Percentiles rank a stretch among this genome's conserved stretches.
phyloP scores from a whole-genome alignment of 1,140 invertebrate species.

The Drosophila melanica region DNA sequence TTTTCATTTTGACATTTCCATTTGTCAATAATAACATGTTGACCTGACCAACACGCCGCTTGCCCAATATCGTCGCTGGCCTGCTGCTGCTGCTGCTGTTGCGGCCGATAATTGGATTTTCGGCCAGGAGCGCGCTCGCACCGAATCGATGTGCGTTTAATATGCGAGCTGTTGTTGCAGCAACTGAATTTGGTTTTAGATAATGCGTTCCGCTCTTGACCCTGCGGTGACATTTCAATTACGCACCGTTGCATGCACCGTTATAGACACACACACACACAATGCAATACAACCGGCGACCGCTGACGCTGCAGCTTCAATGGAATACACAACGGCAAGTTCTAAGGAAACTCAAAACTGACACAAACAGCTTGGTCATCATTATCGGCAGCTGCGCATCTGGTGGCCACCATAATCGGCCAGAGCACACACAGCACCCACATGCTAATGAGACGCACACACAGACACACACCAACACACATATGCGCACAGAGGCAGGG shows the following conservation, averaged over 20 bases:
- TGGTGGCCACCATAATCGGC: conserved; percentile 20
- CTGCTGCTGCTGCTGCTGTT: neutral
- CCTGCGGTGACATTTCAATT: conserved; percentile 60
- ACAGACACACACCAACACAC: conserved; percentile 11
- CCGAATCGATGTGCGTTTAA: conserved; percentile 55
- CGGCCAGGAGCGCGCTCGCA: conserved; percentile 28
- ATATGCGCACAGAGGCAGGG: conserved; percentile 1
- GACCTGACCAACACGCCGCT: conserved; percentile 48
- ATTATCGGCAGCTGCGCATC: conserved; percentile 28
- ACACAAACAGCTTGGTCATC: conserved; percentile 56
- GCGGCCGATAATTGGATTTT: conserved; percentile 55
- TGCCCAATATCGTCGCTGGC: conserved; percentile 24
- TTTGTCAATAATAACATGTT: conserved; percentile 82
- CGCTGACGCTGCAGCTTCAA: conserved; percentile 41
- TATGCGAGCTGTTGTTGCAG: conserved; percentile 46
- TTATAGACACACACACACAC: conserved; percentile 51
- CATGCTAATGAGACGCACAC: conserved; percentile 61
- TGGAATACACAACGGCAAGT: conserved; percentile 31
- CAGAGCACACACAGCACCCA: conserved; percentile 40
- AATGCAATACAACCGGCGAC: conserved; percentile 36
- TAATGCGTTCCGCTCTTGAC: conserved; percentile 1
- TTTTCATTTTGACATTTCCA: conserved; percentile 83
- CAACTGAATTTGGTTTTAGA: conserved; percentile 31
- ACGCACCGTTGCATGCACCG: conserved; percentile 55
- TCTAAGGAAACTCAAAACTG: conserved; percentile 38